Evolutionary conservation across 2,113 vertebrate genomes (phyloP).

Genomic region (Cisticola juncidis): DNA sequence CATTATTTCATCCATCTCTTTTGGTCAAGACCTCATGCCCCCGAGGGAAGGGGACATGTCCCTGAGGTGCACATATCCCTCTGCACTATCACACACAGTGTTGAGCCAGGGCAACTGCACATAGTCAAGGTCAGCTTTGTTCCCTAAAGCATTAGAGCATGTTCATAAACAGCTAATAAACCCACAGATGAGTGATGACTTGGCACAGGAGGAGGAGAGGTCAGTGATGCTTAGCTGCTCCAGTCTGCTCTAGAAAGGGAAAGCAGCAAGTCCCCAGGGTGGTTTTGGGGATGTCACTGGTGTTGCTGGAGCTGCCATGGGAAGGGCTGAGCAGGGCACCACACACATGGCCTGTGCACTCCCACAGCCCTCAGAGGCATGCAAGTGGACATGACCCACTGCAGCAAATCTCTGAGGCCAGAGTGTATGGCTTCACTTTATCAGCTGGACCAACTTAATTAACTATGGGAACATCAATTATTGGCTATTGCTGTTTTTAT

Average conservation of each 20-base stretch:
- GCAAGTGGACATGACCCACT: fast-evolving
- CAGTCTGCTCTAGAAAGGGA: background rate
- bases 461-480: background rate
- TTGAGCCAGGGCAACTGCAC: background rate
- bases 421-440: background rate
- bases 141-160: background rate
- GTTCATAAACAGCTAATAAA: background rate
- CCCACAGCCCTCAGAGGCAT: background rate
- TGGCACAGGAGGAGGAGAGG: background rate
- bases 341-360: fast-evolving
- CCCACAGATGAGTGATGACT: background rate
- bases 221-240: background rate
- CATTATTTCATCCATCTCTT: background rate
- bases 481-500: background rate
- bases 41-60: fast-evolving
- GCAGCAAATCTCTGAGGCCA: background rate
- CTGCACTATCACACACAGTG: fast-evolving
- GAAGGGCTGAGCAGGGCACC: background rate
- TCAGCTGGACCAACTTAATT: background rate
- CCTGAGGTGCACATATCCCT: background rate
- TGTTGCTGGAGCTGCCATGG: background rate
- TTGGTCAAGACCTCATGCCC: background rate
- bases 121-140: background rate
- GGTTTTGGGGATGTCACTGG: background rate
- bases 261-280: background rate